Base-by-base conservation (phyloP, 2,888 invertebrate species). In the Pseudococcus viburni region DNA sequence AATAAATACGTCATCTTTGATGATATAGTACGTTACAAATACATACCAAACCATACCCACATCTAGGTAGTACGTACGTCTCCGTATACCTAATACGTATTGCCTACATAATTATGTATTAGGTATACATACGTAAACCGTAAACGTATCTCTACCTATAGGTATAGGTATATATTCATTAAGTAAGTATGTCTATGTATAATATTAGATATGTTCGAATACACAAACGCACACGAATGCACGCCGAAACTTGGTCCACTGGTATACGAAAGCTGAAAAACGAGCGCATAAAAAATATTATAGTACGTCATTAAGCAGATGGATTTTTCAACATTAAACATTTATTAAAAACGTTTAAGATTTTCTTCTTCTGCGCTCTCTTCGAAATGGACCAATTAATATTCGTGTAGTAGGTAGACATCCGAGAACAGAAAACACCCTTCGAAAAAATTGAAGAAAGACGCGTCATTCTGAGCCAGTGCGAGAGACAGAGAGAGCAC, bases 321-420 rank as follows among this genome's bases (percentile, higher is more conserved):
- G 51, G 87, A 87, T 80, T 87, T 77, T 87, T 86, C 46, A 87
- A 87, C 87, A 77, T 87, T 87, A 19, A 87, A 87, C 87, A 87
- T 87, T 87, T 87, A 87, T 87, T 51, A 73, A 77, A 87, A 87
- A 87, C 87, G 87, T 87, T 48, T 22, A 77, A 73, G 42, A 51
- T 77, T 87, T 87, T 87, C 33, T 77, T 77, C 22, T 15, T 33
- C 22, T 77, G 19, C 17, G 26, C 26, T 77, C 22, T 77, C 39
- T 51, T 87, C 51, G n/a, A 77, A 87, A 87, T 80, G 87, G 51
- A 77, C 87, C 87, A 87, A 87, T 87, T 87, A 87, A 87, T 87
- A 77, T 87, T 77, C 87, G 80, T 33, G 26, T 33, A 51, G 68
- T 68, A 68, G 19, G 68, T 51, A 64, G 26, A 33, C 8, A 64